Conservation (phyloP, 2,888 invertebrate species). For the Nebria salina region DNA sequence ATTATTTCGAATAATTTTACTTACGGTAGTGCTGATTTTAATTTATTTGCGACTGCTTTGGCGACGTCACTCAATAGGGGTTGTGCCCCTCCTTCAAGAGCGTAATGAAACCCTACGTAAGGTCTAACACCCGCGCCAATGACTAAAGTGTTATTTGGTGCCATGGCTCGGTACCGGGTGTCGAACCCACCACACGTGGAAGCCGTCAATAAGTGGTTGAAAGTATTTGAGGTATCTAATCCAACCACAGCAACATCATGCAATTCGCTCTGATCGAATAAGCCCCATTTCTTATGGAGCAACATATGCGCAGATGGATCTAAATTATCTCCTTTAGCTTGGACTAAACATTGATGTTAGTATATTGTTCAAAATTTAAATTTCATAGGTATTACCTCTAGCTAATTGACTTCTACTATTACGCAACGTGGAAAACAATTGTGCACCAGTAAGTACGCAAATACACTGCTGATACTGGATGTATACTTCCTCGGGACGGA, state of each 20-base stretch:
- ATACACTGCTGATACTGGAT: slow-evolving; percentile 77
- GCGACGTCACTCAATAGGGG: slow-evolving; percentile 91
- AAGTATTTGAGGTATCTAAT: slow-evolving; percentile 76
- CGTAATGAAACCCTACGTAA: slow-evolving; percentile 89
- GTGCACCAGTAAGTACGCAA: slow-evolving; percentile 79
- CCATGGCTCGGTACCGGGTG: slow-evolving; percentile 75
- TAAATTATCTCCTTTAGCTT: slow-evolving; percentile 73
- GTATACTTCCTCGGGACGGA: slow-evolving; percentile 74
- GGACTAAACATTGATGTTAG: slow-evolving; percentile 64
- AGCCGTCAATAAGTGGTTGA: slow-evolving; percentile 86
- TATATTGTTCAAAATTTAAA: not conserved
- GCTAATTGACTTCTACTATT: slow-evolving; percentile 82
- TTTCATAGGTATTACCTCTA: slow-evolving; percentile 68
- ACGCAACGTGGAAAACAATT: slow-evolving; percentile 81
- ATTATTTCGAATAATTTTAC: slow-evolving; percentile 58
- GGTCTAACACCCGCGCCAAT: slow-evolving; percentile 84
- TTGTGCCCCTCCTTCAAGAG: slow-evolving; percentile 85
- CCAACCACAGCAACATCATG: slow-evolving; percentile 84
- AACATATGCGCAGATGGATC: slow-evolving; percentile 70
- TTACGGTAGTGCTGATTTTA: slow-evolving; percentile 83
- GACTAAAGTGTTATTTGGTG: slow-evolving; percentile 80
- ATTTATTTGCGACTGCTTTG: slow-evolving; percentile 87
- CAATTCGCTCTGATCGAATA: slow-evolving; percentile 77
- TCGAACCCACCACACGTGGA: slow-evolving; percentile 81
- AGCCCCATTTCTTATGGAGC: slow-evolving; percentile 87